Evolutionary conservation across 2,888 invertebrate species (phyloP).

Genomic region (Isoperla grammatica): DNA sequence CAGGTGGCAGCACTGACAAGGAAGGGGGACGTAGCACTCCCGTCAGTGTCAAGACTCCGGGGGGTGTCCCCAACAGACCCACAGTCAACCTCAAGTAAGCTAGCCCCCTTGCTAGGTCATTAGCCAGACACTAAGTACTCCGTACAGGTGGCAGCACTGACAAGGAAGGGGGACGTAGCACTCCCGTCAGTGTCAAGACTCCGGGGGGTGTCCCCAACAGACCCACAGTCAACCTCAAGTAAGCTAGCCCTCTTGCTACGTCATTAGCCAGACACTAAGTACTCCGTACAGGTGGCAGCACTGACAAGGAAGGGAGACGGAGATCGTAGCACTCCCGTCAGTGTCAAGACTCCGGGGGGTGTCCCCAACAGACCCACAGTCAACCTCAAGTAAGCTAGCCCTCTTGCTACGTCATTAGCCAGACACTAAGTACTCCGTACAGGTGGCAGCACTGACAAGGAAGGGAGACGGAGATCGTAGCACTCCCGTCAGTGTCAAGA

Average conservation of each 20-base stretch:
- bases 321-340: constrained; percentile 78
- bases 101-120: no score
- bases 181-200: constrained; percentile 79
- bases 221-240: constrained; percentile 77
- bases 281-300: constrained; percentile 92
- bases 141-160: constrained; percentile 92
- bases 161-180: constrained; percentile 93
- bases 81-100: constrained; percentile 72
- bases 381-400: constrained; percentile 74
- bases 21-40: constrained; percentile 83
- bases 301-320: constrained; percentile 96
- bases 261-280: constrained; percentile 94
- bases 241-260: no score
- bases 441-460: constrained; percentile 90
- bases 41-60: constrained; percentile 82
- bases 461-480: constrained; percentile 96
- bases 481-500: constrained; percentile 75
- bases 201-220: constrained; percentile 89
- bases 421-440: constrained; percentile 88
- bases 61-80: constrained; percentile 85
- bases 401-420: no score
- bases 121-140: constrained; percentile 94
- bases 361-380: constrained; percentile 82
- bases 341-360: constrained; percentile 87
- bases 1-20: no score